Evolutionary conservation across 1,140 invertebrate genomes (phyloP).

Genomic region (Lycorma delicatula): DNA sequence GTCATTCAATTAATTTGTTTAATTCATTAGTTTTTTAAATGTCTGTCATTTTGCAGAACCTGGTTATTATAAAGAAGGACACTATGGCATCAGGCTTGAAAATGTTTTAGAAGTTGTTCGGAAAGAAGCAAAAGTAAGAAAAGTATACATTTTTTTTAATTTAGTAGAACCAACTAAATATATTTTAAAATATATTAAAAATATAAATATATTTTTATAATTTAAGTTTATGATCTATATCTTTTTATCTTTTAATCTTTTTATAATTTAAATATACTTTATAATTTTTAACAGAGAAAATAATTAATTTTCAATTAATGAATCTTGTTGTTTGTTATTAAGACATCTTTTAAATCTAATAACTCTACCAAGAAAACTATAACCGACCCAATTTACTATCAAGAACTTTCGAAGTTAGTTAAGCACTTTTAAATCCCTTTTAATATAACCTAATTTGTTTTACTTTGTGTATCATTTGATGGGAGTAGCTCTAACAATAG

Average conservation of each 20-base stretch:
- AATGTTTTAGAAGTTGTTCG: constrained; percentile 81
- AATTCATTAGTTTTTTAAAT: neutral
- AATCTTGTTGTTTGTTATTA: no score
- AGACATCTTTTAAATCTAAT: no score
- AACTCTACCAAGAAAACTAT: no score
- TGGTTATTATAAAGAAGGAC: constrained; percentile 68
- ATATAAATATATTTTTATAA: neutral
- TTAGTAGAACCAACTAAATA: neutral
- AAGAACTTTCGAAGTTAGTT: no score
- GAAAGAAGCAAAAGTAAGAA: constrained; percentile 37
- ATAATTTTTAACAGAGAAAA: neutral
- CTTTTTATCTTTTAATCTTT: neutral
- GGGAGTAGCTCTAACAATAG: no score
- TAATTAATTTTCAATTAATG: neutral
- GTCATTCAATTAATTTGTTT: neutral
- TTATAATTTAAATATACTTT: neutral
- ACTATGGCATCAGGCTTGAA: constrained; percentile 87
- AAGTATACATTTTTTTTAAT: neutral
- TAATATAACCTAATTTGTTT: no score
- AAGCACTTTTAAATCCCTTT: no score
- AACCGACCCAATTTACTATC: no score
- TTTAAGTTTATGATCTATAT: neutral
- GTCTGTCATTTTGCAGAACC: constrained; percentile 49
- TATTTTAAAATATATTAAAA: neutral
- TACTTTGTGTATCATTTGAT: no score